Conservation (phyloP, 2,888 invertebrate genomes). For the Leptothorax acervorum region DNA sequence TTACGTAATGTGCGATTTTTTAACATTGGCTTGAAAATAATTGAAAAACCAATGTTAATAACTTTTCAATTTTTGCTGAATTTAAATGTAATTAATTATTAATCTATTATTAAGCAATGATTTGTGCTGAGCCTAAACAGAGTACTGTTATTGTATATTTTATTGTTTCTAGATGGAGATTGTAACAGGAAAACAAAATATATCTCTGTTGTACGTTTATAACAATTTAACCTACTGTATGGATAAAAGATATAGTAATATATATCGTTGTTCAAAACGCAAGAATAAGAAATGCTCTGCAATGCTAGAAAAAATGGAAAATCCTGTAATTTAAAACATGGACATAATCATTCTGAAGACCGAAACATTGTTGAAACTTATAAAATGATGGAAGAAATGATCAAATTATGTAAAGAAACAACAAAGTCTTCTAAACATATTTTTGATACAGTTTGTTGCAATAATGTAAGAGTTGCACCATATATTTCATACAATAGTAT, state of each 20-base stretch:
- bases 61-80: no score
- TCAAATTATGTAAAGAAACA: background rate
- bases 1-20: background rate
- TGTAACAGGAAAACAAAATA: background rate
- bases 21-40: no score
- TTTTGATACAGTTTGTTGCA: background rate
- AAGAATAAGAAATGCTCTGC: background rate
- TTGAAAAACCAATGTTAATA: no score
- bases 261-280: constrained; percentile 6
- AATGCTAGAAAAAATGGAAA: background rate
- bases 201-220: background rate
- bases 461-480: background rate
- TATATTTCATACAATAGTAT: background rate
- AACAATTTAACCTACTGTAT: background rate
- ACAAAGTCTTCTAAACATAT: background rate
- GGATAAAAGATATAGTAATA: background rate
- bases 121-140: no score
- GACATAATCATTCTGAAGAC: background rate
- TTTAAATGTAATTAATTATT: no score
- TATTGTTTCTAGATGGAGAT: constrained; percentile 9
- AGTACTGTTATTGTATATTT: background rate
- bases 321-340: background rate
- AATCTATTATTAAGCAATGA: no score
- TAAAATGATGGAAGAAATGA: background rate
- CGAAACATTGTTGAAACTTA: background rate